Conservation (phyloP, 37 sponge, comb jelly and placozoan species). For the Theonella swinhoei region DNA sequence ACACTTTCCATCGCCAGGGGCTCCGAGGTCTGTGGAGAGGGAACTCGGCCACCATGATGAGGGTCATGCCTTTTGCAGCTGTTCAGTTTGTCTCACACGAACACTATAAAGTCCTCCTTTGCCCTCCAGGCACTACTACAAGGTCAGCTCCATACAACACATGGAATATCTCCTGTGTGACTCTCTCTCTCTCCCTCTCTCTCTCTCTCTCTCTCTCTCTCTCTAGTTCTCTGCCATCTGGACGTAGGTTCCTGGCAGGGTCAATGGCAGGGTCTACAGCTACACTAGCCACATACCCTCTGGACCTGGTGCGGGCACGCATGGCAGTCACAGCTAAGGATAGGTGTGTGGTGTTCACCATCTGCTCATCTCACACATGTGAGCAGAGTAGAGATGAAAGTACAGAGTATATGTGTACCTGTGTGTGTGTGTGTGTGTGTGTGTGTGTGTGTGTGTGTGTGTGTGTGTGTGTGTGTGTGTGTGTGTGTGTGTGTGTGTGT, state of each 20-base stretch:
- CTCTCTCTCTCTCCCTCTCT: too few relatives aligned
- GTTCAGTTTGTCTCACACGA: constrained; percentile 64
- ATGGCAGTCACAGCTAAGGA: constrained; percentile 41
- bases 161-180: too few relatives aligned
- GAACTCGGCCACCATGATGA: constrained; percentile 48
- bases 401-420: too few relatives aligned
- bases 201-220: too few relatives aligned
- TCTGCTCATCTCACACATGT: neutral
- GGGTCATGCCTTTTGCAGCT: constrained; percentile 65
- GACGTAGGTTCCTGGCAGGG: constrained; percentile 35
- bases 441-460: too few relatives aligned
- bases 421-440: too few relatives aligned
- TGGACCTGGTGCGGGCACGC: constrained; percentile 60
- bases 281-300: constrained; percentile 44
- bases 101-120: constrained; percentile 45
- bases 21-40: constrained; percentile 49
- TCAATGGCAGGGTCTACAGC: constrained; percentile 54
- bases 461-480: too few relatives aligned
- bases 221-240: constrained; percentile 28
- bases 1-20: constrained; percentile 20
- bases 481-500: too few relatives aligned
- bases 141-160: too few relatives aligned
- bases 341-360: neutral
- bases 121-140: neutral
- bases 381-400: neutral